Evolutionary conservation across 1,140 invertebrate species (phyloP).

Genomic region (Pogonomyrmex barbatus): DNA sequence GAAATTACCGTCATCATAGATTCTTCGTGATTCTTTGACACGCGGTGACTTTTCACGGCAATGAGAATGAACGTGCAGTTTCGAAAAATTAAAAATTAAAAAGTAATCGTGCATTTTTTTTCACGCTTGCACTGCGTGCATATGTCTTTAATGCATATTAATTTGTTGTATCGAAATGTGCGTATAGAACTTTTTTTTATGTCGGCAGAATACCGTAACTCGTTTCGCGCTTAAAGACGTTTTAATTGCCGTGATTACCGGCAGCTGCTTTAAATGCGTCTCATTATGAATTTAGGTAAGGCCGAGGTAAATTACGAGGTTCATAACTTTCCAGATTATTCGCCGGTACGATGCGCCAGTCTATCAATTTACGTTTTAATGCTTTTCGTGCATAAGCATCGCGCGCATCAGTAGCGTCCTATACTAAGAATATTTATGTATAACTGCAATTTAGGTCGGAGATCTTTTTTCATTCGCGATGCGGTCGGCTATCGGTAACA

Average conservation of each 20-base stretch:
- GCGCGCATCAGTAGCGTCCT: not conserved
- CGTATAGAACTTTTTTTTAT: constrained; percentile 29
- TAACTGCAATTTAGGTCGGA: constrained; percentile 52
- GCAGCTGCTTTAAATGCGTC: constrained; percentile 80
- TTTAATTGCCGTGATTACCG: constrained; percentile 80
- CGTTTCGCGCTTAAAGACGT: constrained; percentile 74
- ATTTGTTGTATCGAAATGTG: constrained; percentile 18
- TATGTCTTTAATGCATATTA: constrained; percentile 12
- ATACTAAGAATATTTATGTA: constrained; percentile 19
- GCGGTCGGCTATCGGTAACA: not conserved
- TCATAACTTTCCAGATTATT: constrained; percentile 77
- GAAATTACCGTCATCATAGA: constrained; percentile 55
- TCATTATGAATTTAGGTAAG: constrained; percentile 78
- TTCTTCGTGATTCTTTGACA: constrained; percentile 39
- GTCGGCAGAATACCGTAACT: constrained; percentile 50
- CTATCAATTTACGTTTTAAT: constrained; percentile 76
- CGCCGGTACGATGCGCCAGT: constrained; percentile 68
- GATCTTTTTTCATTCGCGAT: constrained; percentile 29
- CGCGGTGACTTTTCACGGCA: not conserved
- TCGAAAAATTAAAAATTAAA: constrained; percentile 20
- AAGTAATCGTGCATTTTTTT: not conserved
- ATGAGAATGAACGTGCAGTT: constrained; percentile 8
- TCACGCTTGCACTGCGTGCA: not conserved
- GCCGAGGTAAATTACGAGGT: constrained; percentile 75
- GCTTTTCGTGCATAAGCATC: constrained; percentile 61